A percentile compares a stretch with the other conserved stretches of the same genome.
phyloP scores from a whole-genome alignment of 2,888 invertebrate genomes.

The Lissonota sp. region DNA sequence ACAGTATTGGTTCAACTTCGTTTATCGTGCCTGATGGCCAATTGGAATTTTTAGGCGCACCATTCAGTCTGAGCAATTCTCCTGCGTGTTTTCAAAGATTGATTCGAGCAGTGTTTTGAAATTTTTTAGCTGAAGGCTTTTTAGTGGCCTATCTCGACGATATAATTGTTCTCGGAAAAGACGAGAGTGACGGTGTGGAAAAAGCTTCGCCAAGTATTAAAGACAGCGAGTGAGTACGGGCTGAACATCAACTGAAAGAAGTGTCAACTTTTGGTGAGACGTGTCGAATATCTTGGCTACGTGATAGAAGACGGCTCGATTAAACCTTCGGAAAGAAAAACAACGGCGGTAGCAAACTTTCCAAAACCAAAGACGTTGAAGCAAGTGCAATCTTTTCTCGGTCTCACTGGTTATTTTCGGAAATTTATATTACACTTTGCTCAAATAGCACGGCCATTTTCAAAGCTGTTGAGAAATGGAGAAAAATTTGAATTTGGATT shows the following conservation, averaged over 20 bases:
- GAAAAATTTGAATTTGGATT: neutral
- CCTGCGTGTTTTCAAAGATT: neutral
- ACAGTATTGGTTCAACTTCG: neutral
- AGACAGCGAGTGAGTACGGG: neutral
- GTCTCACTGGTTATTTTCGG: neutral
- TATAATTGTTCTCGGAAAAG: neutral
- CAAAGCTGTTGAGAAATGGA: slow-evolving; percentile 1
- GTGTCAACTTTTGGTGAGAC: neutral
- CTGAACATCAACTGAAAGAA: neutral
- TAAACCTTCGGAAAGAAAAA: neutral
- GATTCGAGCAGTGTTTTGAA: neutral
- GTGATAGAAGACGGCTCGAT: neutral
- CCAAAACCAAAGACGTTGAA: neutral
- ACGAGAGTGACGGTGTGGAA: neutral
- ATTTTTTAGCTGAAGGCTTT: neutral
- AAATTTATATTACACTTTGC: neutral
- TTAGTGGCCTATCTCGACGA: neutral
- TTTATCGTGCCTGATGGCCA: neutral
- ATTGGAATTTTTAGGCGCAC: neutral
- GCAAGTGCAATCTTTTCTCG: neutral
- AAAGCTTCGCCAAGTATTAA: too few relatives aligned
- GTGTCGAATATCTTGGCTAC: neutral
- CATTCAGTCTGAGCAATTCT: neutral
- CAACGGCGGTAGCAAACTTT: neutral
- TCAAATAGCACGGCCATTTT: neutral